Conservation (phyloP, 2,888 invertebrate species). For the Fragum whitleyi region DNA sequence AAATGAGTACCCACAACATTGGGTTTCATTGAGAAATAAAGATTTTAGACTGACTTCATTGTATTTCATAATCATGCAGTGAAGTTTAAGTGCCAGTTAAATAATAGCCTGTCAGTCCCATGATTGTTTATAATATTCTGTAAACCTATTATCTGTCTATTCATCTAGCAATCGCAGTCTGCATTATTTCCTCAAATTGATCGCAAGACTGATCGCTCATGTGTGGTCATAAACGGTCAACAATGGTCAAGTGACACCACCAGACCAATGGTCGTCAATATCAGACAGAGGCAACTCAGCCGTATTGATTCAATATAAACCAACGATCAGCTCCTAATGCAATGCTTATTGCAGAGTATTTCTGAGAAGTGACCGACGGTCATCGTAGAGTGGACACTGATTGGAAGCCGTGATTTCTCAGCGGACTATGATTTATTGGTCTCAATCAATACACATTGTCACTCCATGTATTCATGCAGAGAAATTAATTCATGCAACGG, state of each 20-base stretch:
- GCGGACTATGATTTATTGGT: slow-evolving; percentile 29
- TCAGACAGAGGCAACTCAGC: slow-evolving; percentile 30
- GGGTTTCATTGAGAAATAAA: no score
- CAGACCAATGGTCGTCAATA: slow-evolving; percentile 50
- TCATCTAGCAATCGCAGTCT: slow-evolving; percentile 12
- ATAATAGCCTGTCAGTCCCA: not conserved
- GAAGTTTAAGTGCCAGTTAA: not conserved
- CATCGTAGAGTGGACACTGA: slow-evolving; percentile 27
- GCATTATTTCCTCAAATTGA: slow-evolving; percentile 18
- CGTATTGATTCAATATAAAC: slow-evolving; percentile 55
- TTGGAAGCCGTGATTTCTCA: slow-evolving; percentile 23
- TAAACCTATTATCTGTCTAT: slow-evolving; percentile 1
- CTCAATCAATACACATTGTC: slow-evolving; percentile 32
- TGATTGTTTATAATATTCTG: no score
- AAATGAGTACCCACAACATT: no score
- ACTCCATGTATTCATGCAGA: slow-evolving; percentile 32
- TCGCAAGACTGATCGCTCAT: slow-evolving; percentile 18
- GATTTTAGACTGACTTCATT: no score
- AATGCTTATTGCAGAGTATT: slow-evolving; percentile 8
- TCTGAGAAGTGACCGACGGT: slow-evolving; percentile 18
- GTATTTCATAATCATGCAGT: no score
- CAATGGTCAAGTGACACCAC: slow-evolving; percentile 44
- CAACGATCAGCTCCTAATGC: not conserved
- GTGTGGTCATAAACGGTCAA: slow-evolving; percentile 37
- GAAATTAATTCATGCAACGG: slow-evolving; percentile 28